Percentiles rank a stretch among this genome's conserved stretches.
Conservation (phyloP, 2,113 vertebrate genomes). For the Lagopus muta region DNA sequence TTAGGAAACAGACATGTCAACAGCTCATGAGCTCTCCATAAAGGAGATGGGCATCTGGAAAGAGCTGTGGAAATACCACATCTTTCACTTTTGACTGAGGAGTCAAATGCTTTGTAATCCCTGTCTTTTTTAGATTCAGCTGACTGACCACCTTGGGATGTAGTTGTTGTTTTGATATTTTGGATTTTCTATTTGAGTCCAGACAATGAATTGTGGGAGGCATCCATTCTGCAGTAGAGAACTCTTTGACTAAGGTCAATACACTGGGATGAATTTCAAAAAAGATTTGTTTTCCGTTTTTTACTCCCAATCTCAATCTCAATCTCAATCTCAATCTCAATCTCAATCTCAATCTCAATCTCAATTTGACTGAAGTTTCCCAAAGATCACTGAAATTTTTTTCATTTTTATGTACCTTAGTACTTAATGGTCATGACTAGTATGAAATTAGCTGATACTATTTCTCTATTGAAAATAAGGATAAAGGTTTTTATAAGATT, state of each 20-base stretch:
- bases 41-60: no score
- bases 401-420: neutral
- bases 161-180: neutral
- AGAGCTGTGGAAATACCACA: no score
- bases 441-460: neutral
- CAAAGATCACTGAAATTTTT: neutral
- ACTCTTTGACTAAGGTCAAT: neutral
- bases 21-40: no score
- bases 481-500: neutral
- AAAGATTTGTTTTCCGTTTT: neutral
- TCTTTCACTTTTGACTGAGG: no score
- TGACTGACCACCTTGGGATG: no score
- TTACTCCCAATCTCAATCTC: neutral
- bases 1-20: no score
- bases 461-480: neutral
- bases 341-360: neutral
- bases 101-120: no score
- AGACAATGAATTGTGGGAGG: neutral
- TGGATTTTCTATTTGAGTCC: neutral
- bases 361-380: neutral
- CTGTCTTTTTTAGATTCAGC: no score
- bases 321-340: neutral
- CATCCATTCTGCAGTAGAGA: neutral
- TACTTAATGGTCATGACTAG: neutral
- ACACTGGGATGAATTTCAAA: neutral